Percentiles rank a stretch among this genome's conserved stretches.
phyloP scores from a whole-genome alignment of 1,140 invertebrate genomes.

The Holotrichia oblita region DNA sequence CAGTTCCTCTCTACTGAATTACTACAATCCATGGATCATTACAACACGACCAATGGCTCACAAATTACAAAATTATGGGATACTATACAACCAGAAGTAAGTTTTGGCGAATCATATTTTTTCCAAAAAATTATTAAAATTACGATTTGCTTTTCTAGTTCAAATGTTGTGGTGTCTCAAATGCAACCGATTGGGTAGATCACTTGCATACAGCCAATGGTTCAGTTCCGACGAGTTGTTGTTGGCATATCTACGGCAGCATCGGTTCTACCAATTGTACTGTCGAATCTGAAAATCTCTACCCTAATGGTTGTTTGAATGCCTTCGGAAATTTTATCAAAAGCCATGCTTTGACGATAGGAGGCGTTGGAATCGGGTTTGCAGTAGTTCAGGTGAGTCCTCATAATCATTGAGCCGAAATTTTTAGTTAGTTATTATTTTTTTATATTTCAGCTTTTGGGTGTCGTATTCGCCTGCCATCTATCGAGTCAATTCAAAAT shows the following conservation, averaged over 20 bases:
- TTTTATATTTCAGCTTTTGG: constrained; percentile 51
- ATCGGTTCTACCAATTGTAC: constrained; percentile 62
- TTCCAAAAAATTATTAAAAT: no score
- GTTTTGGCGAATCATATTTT: no score
- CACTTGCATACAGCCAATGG: constrained; percentile 29
- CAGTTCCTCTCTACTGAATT: constrained; percentile 70
- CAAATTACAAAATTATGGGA: constrained; percentile 71
- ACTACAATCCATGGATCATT: constrained; percentile 72
- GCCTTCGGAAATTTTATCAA: constrained; percentile 70
- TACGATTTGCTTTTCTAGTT: constrained; percentile 68
- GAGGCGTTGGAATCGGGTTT: constrained; percentile 78
- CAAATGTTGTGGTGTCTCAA: constrained; percentile 75
- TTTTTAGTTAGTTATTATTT: constrained; percentile 16
- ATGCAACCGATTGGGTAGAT: constrained; percentile 69
- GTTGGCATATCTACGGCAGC: constrained; percentile 62
- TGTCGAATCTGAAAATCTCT: constrained; percentile 46
- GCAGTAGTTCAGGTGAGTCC: constrained; percentile 58
- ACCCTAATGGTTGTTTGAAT: constrained; percentile 67
- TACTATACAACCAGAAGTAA: constrained; percentile 78
- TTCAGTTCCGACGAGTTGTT: constrained; percentile 72
- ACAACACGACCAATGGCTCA: constrained; percentile 66
- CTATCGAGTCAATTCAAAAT: constrained; percentile 53
- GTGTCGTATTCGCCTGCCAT: constrained; percentile 53
- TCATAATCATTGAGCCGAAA: no score
- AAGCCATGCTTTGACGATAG: constrained; percentile 75